Evolutionary conservation across 2,888 invertebrate species (phyloP).

Genomic region (Hirtodrosophila cameraria): DNA sequence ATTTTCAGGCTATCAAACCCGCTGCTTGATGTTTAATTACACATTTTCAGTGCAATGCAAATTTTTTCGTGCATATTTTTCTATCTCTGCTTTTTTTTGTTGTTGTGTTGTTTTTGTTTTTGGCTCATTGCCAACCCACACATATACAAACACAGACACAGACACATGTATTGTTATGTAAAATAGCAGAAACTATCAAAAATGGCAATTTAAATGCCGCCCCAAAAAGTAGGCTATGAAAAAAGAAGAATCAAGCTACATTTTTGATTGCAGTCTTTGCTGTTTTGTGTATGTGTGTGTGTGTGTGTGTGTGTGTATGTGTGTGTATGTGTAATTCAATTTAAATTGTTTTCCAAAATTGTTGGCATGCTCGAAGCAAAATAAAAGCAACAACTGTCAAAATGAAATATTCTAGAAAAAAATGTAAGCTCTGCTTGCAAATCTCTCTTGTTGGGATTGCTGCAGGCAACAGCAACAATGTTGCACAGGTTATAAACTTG

Average conservation of each 20-base stretch:
- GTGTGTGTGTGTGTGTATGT: not conserved
- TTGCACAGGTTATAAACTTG: conserved; percentile 44
- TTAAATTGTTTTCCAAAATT: conserved; percentile 67
- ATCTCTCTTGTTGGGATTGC: conserved; percentile 2
- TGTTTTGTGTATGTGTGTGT: not conserved
- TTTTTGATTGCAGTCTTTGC: conserved; percentile 36
- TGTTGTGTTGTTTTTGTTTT: conserved; percentile 1
- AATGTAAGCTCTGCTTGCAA: conserved; percentile 25
- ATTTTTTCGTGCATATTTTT: conserved; percentile 40
- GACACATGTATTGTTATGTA: conserved; percentile 50
- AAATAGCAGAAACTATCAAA: conserved; percentile 46
- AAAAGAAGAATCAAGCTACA: conserved; percentile 18
- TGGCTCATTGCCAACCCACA: conserved; percentile 49
- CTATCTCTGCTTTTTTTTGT: too few relatives aligned
- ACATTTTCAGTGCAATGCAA: conserved; percentile 59
- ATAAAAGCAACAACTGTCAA: conserved; percentile 34
- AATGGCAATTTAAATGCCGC: conserved; percentile 65
- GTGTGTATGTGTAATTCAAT: conserved; percentile 59
- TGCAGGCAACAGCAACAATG: not conserved
- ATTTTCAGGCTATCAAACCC: not conserved
- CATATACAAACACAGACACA: conserved; percentile 6
- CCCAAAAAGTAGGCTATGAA: conserved; percentile 60
- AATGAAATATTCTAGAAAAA: conserved; percentile 35
- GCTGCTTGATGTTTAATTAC: conserved; percentile 62
- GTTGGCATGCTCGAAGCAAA: conserved; percentile 29